Conservation (phyloP, 2,113 vertebrate genomes). For the Herpailurus yagouaroundi region DNA sequence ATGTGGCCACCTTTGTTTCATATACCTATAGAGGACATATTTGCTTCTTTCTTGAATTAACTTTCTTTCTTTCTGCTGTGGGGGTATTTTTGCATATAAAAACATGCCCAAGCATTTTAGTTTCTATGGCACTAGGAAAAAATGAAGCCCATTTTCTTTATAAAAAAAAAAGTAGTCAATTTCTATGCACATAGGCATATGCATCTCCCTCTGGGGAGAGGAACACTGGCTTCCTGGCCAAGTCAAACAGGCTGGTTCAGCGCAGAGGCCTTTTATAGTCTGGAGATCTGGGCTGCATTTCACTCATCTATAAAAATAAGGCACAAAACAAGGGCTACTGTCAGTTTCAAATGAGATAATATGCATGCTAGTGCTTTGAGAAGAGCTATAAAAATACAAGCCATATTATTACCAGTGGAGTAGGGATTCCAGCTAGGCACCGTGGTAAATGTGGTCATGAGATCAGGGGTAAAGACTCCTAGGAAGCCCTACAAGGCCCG, state of each 20-base stretch:
- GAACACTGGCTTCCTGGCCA: not conserved
- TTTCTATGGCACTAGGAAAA: conserved; percentile 6
- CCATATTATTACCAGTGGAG: not conserved
- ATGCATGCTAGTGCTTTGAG: not conserved
- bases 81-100: conserved; percentile 28
- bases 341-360: not conserved
- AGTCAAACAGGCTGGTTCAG: not conserved
- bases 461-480: not conserved
- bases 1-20: not conserved
- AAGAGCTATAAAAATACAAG: not conserved
- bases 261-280: not conserved
- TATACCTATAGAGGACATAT: not conserved
- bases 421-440: not conserved
- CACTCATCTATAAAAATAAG: conserved; percentile 35
- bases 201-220: not conserved
- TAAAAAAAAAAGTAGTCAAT: not conserved
- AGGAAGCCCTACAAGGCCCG: not conserved
- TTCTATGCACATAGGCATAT: not conserved
- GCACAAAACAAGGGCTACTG: not conserved
- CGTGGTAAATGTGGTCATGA: not conserved
- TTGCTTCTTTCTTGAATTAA: not conserved
- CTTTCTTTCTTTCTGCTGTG: not conserved
- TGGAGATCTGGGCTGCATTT: not conserved
- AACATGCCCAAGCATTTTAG: not conserved
- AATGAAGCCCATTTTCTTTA: conserved; percentile 22